A percentile compares a stretch with the other conserved stretches of the same genome.
Conservation (phyloP, 2,113 vertebrate species). For the Perognathus longimembris region DNA sequence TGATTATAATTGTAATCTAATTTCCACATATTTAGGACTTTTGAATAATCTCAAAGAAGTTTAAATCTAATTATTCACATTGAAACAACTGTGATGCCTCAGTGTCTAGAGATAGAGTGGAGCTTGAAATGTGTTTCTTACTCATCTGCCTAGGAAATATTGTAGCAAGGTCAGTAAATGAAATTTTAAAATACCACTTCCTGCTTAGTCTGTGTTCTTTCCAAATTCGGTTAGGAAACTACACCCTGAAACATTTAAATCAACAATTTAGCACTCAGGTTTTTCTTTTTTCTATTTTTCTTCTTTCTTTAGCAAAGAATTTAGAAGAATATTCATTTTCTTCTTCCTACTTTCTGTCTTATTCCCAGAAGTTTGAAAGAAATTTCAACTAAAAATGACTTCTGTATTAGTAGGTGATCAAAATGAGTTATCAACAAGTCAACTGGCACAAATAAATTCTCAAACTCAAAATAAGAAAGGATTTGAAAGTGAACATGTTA, state of each 20-base stretch:
- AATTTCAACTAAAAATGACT: not conserved
- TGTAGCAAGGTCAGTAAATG: not conserved
- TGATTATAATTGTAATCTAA: too few relatives aligned
- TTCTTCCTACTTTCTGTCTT: not conserved
- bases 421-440: not conserved
- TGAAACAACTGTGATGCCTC: not conserved
- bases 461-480: not conserved
- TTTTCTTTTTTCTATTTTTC: not conserved
- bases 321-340: not conserved
- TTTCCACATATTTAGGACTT: not conserved
- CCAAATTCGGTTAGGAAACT: not conserved
- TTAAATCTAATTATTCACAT: not conserved
- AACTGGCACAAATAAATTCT: not conserved
- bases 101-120: not conserved
- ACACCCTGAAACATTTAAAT: not conserved
- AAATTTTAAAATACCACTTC: not conserved
- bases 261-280: not conserved
- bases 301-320: not conserved
- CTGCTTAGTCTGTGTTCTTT: not conserved
- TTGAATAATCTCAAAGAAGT: not conserved
- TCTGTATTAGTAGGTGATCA: not conserved
- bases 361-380: not conserved
- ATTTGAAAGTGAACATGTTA: not conserved
- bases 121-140: not conserved
- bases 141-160: not conserved